These are phyloP conservation scores for Staurois parvus DNA, from an alignment of 2,797 vertebrate genomes.

Conservation along the genomic window DNA sequence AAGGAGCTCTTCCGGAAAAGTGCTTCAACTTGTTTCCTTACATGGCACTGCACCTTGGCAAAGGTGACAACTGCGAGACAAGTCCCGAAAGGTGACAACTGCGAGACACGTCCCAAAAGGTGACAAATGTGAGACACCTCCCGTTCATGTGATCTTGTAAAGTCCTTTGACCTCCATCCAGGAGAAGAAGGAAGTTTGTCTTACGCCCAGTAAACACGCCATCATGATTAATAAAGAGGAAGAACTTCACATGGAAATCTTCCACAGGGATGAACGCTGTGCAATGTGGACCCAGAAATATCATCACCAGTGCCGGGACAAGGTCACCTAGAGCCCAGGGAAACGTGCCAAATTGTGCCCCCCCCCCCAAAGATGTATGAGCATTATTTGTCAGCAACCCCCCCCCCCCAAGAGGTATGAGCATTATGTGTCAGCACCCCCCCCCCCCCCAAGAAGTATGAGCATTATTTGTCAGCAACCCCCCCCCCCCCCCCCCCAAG, in stretches of 20 bases:
- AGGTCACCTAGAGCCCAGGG: too few species aligned
- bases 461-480: too few species aligned
- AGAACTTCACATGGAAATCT: not conserved
- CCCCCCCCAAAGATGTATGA: too few species aligned
- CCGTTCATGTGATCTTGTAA: not conserved
- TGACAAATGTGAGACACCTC: not conserved
- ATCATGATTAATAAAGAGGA: not conserved
- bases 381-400: too few species aligned
- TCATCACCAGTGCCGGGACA: not conserved
- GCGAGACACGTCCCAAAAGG: not conserved
- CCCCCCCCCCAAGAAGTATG: too few species aligned
- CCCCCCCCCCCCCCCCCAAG: too few species aligned
- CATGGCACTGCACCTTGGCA: conserved; percentile 7
- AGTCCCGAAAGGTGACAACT: not conserved
- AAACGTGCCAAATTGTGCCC: too few species aligned
- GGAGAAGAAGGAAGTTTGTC: not conserved
- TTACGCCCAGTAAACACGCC: not conserved
- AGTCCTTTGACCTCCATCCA: not conserved
- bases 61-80: not conserved
- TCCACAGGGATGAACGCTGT: not conserved
- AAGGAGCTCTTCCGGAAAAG: not conserved
- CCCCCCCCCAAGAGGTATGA: too few species aligned
- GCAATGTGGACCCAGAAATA: not conserved
- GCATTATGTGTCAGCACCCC: too few species aligned
- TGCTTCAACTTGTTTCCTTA: not conserved